phyloP scores from a whole-genome alignment of 2,888 invertebrate species.

The Bhutanitis thaidina region DNA sequence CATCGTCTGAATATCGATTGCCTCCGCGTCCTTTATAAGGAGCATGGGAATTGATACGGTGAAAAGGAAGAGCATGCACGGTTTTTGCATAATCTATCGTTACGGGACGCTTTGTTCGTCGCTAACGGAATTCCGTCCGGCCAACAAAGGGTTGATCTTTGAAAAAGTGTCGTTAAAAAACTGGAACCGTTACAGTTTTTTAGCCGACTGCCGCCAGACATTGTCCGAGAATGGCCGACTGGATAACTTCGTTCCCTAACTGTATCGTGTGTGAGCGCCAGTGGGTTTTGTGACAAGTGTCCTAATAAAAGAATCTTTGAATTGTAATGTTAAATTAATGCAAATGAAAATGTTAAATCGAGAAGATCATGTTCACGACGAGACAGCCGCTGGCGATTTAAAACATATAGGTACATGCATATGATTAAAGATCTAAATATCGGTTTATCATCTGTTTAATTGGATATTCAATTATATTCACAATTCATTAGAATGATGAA shows the following conservation, averaged over 20 bases:
- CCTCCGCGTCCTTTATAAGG: conserved; percentile 63
- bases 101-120: conserved; percentile 50
- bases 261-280: conserved; percentile 45
- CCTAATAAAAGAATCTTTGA: conserved; percentile 32
- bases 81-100: conserved; percentile 78
- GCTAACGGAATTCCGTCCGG: conserved; percentile 55
- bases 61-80: conserved; percentile 69
- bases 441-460: too few relatives aligned
- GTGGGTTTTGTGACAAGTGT: conserved; percentile 25
- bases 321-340: conserved; percentile 33
- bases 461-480: too few relatives aligned
- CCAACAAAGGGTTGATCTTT: conserved; percentile 57
- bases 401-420: too few relatives aligned
- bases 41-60: conserved; percentile 74
- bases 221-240: conserved; percentile 26
- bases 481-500: too few relatives aligned
- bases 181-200: conserved; percentile 63
- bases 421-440: conserved; percentile 20
- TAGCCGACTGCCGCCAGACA: conserved; percentile 52
- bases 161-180: conserved; percentile 61
- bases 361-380: conserved; percentile 23
- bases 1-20: conserved; percentile 80
- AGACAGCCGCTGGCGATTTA: conserved; percentile 24
- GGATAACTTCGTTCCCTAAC: conserved; percentile 31
- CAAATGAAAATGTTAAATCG: conserved; percentile 29